A percentile compares a stretch with the other conserved stretches of the same genome.
Evolutionary conservation across 2,888 invertebrate species (phyloP).

Genomic region (Noctua janthe): DNA sequence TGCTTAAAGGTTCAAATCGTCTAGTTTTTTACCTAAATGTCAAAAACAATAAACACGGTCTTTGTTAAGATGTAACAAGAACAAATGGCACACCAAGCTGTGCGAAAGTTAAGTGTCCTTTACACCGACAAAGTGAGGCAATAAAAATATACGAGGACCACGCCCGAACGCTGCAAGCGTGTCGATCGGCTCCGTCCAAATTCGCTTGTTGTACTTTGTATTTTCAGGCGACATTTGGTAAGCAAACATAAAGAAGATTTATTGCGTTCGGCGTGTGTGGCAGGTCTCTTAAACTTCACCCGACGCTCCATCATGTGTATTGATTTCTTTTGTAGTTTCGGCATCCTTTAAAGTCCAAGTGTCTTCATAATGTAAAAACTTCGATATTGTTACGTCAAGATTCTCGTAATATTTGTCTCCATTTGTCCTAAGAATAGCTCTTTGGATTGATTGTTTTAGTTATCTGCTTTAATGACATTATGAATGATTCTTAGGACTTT

Average conservation of each 20-base stretch:
- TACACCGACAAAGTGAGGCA: constrained; percentile 80
- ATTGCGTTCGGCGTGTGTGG: constrained; percentile 84
- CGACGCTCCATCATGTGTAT: constrained; percentile 73
- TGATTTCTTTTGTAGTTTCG: constrained; percentile 68
- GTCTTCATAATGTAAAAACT: constrained; percentile 40
- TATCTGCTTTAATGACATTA: background rate
- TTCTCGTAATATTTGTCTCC: constrained; percentile 8
- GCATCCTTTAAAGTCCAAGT: constrained; percentile 48
- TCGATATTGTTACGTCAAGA: constrained; percentile 27
- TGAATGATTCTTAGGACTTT: background rate
- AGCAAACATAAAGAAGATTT: constrained; percentile 86
- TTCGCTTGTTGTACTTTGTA: constrained; percentile 79
- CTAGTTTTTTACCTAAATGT: constrained; percentile 30
- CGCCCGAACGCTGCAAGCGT: constrained; percentile 80
- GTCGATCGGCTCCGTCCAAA: constrained; percentile 78
- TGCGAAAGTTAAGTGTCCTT: constrained; percentile 77
- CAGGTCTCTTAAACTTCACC: constrained; percentile 72
- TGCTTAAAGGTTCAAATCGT: constrained; percentile 15
- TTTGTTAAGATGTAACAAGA: constrained; percentile 73
- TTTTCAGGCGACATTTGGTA: constrained; percentile 84
- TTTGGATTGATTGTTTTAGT: background rate
- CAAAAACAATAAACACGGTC: constrained; percentile 64
- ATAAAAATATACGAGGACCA: constrained; percentile 83
- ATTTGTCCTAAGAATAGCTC: background rate
- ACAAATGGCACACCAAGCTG: constrained; percentile 75